phyloP scores from a whole-genome alignment of 2,113 vertebrate genomes.

The Egretta garzetta region DNA sequence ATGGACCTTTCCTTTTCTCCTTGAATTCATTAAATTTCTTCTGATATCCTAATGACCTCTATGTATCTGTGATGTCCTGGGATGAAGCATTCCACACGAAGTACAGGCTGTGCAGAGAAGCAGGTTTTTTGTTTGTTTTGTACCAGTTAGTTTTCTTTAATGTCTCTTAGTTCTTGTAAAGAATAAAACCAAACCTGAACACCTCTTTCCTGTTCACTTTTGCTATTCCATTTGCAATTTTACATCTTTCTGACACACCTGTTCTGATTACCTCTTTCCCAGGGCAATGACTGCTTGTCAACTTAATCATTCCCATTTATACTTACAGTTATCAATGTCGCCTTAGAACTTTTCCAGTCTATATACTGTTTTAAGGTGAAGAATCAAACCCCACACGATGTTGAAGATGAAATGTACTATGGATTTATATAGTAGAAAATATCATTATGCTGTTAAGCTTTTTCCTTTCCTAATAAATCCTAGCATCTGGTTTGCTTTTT shows the following conservation, averaged over 20 bases:
- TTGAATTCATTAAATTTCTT: background rate
- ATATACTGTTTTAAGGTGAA: background rate
- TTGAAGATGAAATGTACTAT: background rate
- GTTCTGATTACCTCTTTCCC: background rate
- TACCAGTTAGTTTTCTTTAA: background rate
- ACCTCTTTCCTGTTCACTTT: background rate
- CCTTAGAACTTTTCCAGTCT: background rate
- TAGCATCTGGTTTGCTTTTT: background rate
- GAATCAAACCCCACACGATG: background rate
- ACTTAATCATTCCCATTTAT: background rate
- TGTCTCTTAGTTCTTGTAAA: background rate
- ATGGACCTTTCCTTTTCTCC: background rate
- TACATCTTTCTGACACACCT: background rate
- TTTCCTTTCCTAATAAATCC: background rate
- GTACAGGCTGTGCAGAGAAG: background rate
- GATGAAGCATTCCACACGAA: background rate
- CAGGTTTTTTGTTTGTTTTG: background rate
- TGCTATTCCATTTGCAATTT: background rate
- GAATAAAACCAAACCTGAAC: background rate
- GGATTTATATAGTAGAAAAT: background rate
- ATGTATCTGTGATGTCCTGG: background rate
- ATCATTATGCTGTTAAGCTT: background rate
- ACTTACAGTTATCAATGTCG: background rate
- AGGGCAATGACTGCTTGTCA: background rate
- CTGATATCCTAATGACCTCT: background rate